phyloP scores from a whole-genome alignment of 2,888 invertebrate species.

The Rhingia campestris region DNA sequence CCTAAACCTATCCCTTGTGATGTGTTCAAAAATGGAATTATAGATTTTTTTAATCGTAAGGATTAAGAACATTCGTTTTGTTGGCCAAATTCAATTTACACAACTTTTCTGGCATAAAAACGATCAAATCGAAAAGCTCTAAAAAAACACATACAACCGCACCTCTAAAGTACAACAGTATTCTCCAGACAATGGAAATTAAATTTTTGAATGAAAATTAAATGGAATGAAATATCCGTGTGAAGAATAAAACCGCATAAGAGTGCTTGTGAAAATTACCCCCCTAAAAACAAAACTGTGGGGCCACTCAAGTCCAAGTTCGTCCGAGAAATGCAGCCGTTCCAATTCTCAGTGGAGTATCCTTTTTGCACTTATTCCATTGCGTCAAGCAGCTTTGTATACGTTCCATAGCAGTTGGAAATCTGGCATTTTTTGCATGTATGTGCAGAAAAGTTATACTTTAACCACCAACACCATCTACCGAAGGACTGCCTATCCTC shows the following conservation, averaged over 20 bases:
- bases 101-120: constrained; percentile 34
- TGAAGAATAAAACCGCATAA: constrained; percentile 50
- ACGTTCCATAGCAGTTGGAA: constrained; percentile 30
- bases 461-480: constrained; percentile 5
- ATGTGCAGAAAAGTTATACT: constrained; percentile 15
- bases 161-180: constrained; percentile 23
- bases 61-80: constrained; percentile 47
- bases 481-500: constrained; percentile 31
- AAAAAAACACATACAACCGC: constrained; percentile 61
- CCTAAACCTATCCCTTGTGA: constrained; percentile 4
- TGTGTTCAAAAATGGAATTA: not conserved
- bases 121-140: constrained; percentile 11
- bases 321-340: constrained; percentile 50
- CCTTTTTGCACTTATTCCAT: constrained; percentile 12
- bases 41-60: constrained; percentile 38
- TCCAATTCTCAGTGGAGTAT: constrained; percentile 42
- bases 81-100: constrained; percentile 46
- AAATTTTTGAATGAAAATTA: constrained; percentile 76
- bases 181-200: constrained; percentile 78
- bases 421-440: constrained; percentile 50
- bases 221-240: constrained; percentile 70
- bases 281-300: constrained; percentile 4
- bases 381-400: not conserved
- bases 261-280: constrained; percentile 26
- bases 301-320: constrained; percentile 51